Evolutionary conservation across 2,888 invertebrate genomes (phyloP).

Genomic region (Bibio marci): DNA sequence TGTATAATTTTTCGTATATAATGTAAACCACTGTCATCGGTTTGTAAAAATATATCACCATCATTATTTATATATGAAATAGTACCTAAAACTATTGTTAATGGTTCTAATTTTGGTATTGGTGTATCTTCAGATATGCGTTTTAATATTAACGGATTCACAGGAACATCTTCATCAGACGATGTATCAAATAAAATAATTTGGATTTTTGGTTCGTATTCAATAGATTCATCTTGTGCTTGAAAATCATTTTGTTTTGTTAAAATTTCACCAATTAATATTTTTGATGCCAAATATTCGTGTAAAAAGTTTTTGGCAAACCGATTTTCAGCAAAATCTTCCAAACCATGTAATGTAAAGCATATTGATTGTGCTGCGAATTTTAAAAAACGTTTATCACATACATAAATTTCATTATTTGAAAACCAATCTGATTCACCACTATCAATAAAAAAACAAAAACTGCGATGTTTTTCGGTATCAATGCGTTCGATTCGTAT

Average conservation of each 20-base stretch:
- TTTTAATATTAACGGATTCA: conserved; percentile 41
- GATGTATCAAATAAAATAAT: conserved; percentile 47
- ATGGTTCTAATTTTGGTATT: conserved; percentile 16
- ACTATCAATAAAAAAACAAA: conserved; percentile 56
- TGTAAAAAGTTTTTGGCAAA: conserved; percentile 23
- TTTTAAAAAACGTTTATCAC: conserved; percentile 43
- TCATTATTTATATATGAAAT: conserved; percentile 22
- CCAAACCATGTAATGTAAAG: conserved; percentile 49
- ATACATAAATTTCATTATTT: conserved; percentile 36
- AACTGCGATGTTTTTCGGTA: conserved; percentile 28
- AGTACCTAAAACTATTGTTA: conserved; percentile 9
- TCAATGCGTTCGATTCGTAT: conserved; percentile 33
- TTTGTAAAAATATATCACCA: conserved; percentile 25
- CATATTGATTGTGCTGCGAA: conserved; percentile 57
- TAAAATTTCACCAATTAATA: conserved; percentile 39
- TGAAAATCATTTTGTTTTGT: conserved; percentile 21
- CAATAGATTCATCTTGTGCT: conserved; percentile 16
- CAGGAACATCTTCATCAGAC: conserved; percentile 41
- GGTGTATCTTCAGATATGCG: conserved; percentile 30
- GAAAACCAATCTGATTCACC: conserved; percentile 48
- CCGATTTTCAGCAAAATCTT: conserved; percentile 37
- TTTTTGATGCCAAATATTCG: conserved; percentile 28
- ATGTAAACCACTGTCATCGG: conserved; percentile 20
- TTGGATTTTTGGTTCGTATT: conserved; percentile 33
- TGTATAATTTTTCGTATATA: conserved; percentile 15